Evolutionary conservation across 2,888 invertebrate genomes (phyloP).

Genomic region (Melanchra persicariae): DNA sequence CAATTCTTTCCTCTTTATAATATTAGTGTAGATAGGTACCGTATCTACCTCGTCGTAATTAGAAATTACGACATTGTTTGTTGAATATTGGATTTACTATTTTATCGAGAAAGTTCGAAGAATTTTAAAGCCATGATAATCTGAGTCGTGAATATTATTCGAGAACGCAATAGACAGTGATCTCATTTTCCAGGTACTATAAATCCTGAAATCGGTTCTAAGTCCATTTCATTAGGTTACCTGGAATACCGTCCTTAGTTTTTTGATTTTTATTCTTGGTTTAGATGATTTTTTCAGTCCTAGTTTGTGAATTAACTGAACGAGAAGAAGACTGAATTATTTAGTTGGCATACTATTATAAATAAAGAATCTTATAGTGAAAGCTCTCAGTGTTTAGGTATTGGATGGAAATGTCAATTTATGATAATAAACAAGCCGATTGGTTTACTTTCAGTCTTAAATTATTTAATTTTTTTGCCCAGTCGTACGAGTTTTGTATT

Average conservation of each 20-base stretch:
- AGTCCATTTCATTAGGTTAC: slow-evolving; percentile 8
- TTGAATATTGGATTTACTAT: neutral
- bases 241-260: neutral
- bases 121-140: neutral
- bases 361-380: slow-evolving; percentile 1
- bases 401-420: neutral
- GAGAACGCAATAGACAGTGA: slow-evolving; percentile 14
- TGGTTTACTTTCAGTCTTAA: too few species aligned
- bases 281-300: neutral
- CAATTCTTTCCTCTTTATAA: too few species aligned
- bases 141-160: slow-evolving; percentile 7
- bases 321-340: neutral
- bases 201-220: neutral
- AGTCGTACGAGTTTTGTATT: slow-evolving; percentile 1
- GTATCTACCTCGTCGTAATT: too few species aligned
- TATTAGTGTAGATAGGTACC: too few species aligned
- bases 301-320: neutral
- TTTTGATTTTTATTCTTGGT: slow-evolving; percentile 8
- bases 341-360: neutral
- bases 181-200: slow-evolving; percentile 1
- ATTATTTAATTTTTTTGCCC: too few species aligned
- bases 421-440: neutral
- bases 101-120: neutral
- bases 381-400: neutral
- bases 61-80: too few species aligned